Conservation (phyloP, 2,113 vertebrate species). For the Sylvia atricapilla region DNA sequence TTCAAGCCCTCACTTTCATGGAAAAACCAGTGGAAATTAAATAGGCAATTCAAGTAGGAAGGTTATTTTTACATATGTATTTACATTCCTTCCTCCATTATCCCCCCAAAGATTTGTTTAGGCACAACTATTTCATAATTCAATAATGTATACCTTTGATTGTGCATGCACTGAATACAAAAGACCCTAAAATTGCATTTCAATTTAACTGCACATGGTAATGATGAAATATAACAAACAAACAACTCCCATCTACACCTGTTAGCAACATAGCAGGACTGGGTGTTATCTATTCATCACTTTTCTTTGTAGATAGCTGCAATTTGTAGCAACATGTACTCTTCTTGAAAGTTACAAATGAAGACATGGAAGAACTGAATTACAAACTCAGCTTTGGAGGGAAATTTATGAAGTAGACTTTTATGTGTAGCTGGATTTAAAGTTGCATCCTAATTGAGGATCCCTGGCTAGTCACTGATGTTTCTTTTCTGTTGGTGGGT, state of each 20-base stretch:
- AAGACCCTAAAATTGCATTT: slow-evolving; percentile 26
- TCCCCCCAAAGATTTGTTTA: neutral
- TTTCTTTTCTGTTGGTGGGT: neutral
- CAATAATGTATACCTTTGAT: neutral
- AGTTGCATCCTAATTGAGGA: neutral
- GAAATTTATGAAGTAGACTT: neutral
- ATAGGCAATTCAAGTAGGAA: neutral
- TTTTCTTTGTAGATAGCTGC: neutral
- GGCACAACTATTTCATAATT: slow-evolving; percentile 8
- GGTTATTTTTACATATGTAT: neutral
- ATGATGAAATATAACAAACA: slow-evolving; percentile 27
- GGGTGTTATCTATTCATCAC: neutral
- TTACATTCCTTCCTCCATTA: neutral
- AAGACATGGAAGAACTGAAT: neutral
- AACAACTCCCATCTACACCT: neutral
- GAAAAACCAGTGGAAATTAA: neutral
- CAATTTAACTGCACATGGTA: neutral
- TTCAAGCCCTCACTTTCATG: neutral
- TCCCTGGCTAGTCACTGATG: neutral
- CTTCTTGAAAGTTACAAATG: neutral
- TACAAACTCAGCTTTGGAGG: neutral
- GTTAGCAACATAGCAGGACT: neutral
- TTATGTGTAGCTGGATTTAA: neutral
- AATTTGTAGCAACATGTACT: neutral
- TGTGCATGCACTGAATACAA: neutral